These are phyloP conservation scores for Caranx melampygus DNA, from an alignment of 2,113 vertebrate species.

Conservation along the genomic window DNA sequence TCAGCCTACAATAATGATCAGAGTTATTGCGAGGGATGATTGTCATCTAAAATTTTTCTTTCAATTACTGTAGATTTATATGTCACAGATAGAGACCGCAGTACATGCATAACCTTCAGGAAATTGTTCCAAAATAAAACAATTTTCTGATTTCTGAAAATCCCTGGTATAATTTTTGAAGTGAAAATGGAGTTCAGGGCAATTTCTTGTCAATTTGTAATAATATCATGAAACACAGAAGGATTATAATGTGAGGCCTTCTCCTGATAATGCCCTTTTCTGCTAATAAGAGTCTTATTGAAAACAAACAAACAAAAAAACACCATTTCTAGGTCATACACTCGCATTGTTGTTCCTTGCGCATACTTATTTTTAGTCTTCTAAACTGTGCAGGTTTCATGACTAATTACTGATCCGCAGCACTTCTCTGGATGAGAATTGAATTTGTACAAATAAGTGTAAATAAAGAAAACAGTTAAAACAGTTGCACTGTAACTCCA, in stretches of 20 bases:
- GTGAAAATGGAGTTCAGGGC: background rate
- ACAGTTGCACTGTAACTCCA: background rate
- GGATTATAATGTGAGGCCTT: background rate
- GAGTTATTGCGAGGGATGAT: background rate
- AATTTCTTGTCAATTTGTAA: background rate
- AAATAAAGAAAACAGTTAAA: constrained; percentile 32
- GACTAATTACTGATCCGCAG: constrained; percentile 50
- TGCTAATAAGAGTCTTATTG: background rate
- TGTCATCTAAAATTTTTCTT: background rate
- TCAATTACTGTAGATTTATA: background rate
- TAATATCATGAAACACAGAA: background rate
- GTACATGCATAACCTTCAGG: background rate
- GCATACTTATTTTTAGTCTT: constrained; percentile 45
- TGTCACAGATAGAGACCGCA: background rate
- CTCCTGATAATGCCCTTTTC: background rate
- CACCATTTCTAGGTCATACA: constrained; percentile 15
- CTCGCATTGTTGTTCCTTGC: constrained; percentile 27
- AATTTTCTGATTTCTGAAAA: background rate
- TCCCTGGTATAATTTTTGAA: background rate
- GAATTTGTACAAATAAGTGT: constrained; percentile 12
- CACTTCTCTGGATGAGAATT: constrained; percentile 19
- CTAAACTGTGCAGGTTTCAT: constrained; percentile 42
- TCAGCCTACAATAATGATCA: background rate
- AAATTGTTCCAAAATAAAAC: background rate
- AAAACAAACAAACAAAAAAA: no score